Evolutionary conservation across 2,888 invertebrate species (phyloP).

Genomic region (Euproctis similis): DNA sequence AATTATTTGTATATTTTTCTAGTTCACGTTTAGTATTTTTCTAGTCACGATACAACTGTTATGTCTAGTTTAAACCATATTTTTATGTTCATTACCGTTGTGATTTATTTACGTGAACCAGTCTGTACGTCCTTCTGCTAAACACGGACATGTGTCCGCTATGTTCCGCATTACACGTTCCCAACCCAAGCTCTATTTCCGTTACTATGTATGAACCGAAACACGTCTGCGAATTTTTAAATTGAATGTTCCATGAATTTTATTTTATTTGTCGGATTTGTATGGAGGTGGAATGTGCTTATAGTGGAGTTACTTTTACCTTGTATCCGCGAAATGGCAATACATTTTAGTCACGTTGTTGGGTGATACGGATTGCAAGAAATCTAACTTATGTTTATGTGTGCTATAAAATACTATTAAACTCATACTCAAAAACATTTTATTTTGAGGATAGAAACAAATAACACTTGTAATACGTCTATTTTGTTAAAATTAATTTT

Average conservation of each 20-base stretch:
- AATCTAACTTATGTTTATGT: too few relatives aligned
- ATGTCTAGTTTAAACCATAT: too few relatives aligned
- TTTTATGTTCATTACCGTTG: too few relatives aligned
- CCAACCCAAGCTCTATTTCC: constrained; percentile 38
- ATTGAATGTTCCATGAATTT: constrained; percentile 22
- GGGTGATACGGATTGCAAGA: neutral
- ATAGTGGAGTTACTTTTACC: neutral
- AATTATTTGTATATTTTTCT: too few relatives aligned
- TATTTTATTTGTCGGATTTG: constrained; percentile 14
- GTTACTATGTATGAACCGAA: constrained; percentile 26
- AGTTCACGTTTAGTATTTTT: too few relatives aligned
- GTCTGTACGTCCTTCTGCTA: constrained; percentile 27
- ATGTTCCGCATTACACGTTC: constrained; percentile 28
- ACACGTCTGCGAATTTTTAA: constrained; percentile 28
- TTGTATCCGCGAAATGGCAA: neutral
- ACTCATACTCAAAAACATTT: too few relatives aligned
- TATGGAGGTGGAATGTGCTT: constrained; percentile 4
- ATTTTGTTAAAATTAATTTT: too few relatives aligned
- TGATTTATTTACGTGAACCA: constrained; percentile 15
- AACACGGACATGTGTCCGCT: constrained; percentile 31
- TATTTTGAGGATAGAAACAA: too few relatives aligned
- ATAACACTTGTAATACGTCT: too few relatives aligned
- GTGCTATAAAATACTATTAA: too few relatives aligned
- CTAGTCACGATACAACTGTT: too few relatives aligned
- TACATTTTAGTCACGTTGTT: neutral